Evolutionary conservation across 2,888 invertebrate genomes (phyloP).

Genomic region (Temnothorax rugatulus): DNA sequence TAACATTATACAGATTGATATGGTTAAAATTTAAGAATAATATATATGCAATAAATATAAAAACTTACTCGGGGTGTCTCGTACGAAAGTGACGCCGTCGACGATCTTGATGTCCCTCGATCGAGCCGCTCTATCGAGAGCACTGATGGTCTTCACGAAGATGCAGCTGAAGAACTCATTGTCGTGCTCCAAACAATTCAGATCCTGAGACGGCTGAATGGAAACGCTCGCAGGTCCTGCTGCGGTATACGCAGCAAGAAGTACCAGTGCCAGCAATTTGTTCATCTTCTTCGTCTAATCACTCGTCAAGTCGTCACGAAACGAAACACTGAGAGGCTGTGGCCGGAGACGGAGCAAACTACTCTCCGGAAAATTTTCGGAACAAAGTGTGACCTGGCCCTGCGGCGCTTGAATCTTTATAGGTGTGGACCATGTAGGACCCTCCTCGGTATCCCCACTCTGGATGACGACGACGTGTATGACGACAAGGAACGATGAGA

Average conservation of each 20-base stretch:
- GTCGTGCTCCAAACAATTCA: conserved; percentile 84
- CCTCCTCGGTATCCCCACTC: conserved; percentile 79
- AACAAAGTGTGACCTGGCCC: conserved; percentile 84
- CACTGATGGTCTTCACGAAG: conserved; percentile 88
- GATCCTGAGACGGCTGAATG: conserved; percentile 55
- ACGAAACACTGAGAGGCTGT: background rate
- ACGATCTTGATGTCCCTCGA: conserved; percentile 88
- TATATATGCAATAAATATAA: background rate
- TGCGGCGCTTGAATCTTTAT: conserved; percentile 84
- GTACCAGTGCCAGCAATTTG: conserved; percentile 84
- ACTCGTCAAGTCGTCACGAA: conserved; percentile 14
- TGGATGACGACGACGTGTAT: conserved; percentile 60
- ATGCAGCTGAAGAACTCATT: conserved; percentile 88
- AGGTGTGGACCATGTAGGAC: conserved; percentile 79
- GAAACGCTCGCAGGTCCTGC: conserved; percentile 82
- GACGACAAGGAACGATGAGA: conserved; percentile 60
- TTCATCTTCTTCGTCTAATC: conserved; percentile 83
- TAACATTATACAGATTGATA: background rate
- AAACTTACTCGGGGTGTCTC: conserved; percentile 82
- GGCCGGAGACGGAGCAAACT: conserved; percentile 58
- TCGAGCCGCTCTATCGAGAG: conserved; percentile 88
- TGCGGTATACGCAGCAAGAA: conserved; percentile 81
- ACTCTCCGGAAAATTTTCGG: conserved; percentile 83
- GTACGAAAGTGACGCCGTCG: conserved; percentile 88
- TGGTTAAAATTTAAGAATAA: background rate